A percentile compares a stretch with the other conserved stretches of the same genome.
phyloP scores from a whole-genome alignment of 2,888 invertebrate genomes.

The Eumerus sabulonum region DNA sequence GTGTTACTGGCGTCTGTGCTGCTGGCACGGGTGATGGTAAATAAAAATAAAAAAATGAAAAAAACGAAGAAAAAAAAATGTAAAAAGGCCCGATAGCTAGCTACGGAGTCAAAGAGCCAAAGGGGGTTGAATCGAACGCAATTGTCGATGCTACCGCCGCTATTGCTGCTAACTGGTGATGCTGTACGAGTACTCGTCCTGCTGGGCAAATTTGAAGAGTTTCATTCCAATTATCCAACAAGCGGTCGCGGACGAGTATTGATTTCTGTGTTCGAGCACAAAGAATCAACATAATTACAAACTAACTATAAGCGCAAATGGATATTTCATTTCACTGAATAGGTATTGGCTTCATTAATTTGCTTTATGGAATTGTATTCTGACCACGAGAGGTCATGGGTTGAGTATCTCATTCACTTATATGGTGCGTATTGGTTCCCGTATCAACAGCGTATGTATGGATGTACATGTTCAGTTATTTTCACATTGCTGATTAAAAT shows the following conservation, averaged over 20 bases:
- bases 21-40: too few relatives aligned
- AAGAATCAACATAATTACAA: constrained; percentile 57
- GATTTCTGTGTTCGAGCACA: constrained; percentile 56
- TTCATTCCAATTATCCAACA: constrained; percentile 61
- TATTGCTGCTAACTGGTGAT: not conserved
- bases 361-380: constrained; percentile 53
- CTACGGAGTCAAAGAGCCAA: constrained; percentile 2
- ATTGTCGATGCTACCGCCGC: constrained; percentile 37
- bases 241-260: constrained; percentile 52
- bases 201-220: constrained; percentile 60
- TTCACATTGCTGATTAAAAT: constrained; percentile 44
- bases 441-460: too few relatives aligned
- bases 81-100: constrained; percentile 5
- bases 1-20: too few relatives aligned
- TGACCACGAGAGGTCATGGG: constrained; percentile 33
- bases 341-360: constrained; percentile 60
- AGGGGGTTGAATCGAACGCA: constrained; percentile 29
- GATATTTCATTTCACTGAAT: constrained; percentile 55
- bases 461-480: constrained; percentile 18
- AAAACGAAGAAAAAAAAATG: not conserved
- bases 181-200: constrained; percentile 18
- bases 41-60: too few relatives aligned
- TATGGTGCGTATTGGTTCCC: too few relatives aligned
- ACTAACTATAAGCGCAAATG: constrained; percentile 51
- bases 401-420: not conserved